These are phyloP conservation scores for Amphiura filiformis DNA, from an alignment of 35 echinoderm and acorn worm genomes.

Conservation along the genomic window DNA sequence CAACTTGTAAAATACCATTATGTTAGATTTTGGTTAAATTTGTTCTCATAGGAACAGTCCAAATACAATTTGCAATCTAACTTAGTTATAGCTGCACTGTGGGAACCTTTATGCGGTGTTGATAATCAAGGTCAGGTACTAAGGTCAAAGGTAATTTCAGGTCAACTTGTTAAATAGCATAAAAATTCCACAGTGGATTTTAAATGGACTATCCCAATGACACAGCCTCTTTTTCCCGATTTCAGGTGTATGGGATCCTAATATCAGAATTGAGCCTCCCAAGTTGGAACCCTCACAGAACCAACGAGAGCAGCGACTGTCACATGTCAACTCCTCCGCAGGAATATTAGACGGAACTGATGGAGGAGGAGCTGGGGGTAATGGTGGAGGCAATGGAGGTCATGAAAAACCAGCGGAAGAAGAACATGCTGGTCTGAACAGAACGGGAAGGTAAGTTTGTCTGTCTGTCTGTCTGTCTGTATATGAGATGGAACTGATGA, in stretches of 20 bases:
- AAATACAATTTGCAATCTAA: too few species aligned
- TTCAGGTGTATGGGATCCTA: constrained; percentile 93
- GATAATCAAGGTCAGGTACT: too few species aligned
- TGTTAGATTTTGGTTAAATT: too few species aligned
- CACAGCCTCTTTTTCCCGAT: too few species aligned
- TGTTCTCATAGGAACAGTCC: too few species aligned
- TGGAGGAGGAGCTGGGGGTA: neutral
- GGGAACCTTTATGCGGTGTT: too few species aligned
- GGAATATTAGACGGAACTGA: neutral
- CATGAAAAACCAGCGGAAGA: constrained; percentile 40
- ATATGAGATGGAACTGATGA: neutral
- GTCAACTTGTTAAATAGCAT: too few species aligned
- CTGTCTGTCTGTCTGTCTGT: neutral
- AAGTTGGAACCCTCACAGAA: constrained; percentile 73
- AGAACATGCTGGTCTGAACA: constrained; percentile 71
- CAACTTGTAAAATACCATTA: too few species aligned
- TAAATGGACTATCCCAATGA: too few species aligned
- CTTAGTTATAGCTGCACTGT: too few species aligned
- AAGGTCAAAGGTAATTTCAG: too few species aligned
- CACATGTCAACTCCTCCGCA: neutral
- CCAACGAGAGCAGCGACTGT: constrained; percentile 68
- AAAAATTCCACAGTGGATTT: too few species aligned
- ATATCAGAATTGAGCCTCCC: constrained; percentile 90
- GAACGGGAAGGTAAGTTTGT: constrained; percentile 69
- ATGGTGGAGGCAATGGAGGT: neutral